Evolutionary conservation across 2,888 invertebrate species (phyloP), one percentile per base, ranked within the genome.

Genomic region (Monoplex corrugatus): DNA sequence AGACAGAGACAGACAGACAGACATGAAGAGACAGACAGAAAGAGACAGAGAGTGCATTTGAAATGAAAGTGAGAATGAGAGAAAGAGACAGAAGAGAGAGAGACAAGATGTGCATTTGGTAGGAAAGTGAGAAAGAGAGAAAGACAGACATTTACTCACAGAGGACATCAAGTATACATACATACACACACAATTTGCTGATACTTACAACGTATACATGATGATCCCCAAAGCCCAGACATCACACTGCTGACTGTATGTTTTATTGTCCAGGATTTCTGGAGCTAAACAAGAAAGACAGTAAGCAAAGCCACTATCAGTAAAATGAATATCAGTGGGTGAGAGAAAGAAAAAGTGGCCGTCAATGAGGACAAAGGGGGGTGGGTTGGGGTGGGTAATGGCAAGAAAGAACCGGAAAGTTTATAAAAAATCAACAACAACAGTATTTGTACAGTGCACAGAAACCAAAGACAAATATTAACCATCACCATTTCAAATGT

Each of bases 211-310:
- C 86, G 96, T 95, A 94, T 96, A 97, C 94, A 97, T 96, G 88
- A 97, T 97, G 40, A 97, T 96, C 19, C 97, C 97, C 94, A 97
- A 96, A 0, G 97, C 96, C 97, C 97, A 97, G 23, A 97, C 96
- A 93, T 97, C 97, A 94, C 97, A 97, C 91, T 97, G 96, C 92
- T 97, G 97, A 92, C 97, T 97, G 94, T 97, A 97, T 0, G 96
- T 96, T 92, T 96, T 96, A 89, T 96, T 96, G 78, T 96, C 96
- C 72, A 97, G 95, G 91, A 97, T 97, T 96, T 97, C 97, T 44
- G 97, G 97, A n/a, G 97, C 97, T 95, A 93, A 45, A 32, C 89
- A 91, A 35, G 89, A 89, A 86, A 88, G n/a, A n/a, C n/a, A n/a
- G n/a, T n/a, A n/a, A n/a, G n/a, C n/a, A 87, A 32, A 8, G n/a